Conservation (phyloP, 2,888 invertebrate genomes). For the Chrysotoxum bicinctum region DNA sequence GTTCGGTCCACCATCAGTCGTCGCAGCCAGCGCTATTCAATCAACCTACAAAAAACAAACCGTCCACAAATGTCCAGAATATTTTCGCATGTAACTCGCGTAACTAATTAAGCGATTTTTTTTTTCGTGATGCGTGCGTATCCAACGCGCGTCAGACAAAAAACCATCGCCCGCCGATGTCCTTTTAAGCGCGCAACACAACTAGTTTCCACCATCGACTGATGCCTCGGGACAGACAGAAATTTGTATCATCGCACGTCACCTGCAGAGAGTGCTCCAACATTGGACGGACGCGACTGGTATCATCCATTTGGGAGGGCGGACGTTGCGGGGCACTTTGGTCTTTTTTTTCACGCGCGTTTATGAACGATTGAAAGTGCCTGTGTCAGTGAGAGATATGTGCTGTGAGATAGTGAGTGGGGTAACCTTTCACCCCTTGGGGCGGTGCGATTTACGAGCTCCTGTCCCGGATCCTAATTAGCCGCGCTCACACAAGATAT, state of each 20-base stretch:
- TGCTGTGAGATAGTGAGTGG: slow-evolving; percentile 56
- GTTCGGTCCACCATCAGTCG: slow-evolving; percentile 30
- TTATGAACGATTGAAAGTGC: slow-evolving; percentile 49
- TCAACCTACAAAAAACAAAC: slow-evolving; percentile 28
- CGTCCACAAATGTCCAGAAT: slow-evolving; percentile 61
- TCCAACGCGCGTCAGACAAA: slow-evolving; percentile 10
- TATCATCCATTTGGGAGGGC: background rate
- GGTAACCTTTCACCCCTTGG: slow-evolving; percentile 71
- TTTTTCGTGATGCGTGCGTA: slow-evolving; percentile 40
- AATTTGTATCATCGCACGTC: slow-evolving; percentile 72
- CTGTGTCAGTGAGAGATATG: background rate
- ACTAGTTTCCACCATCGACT: slow-evolving; percentile 56
- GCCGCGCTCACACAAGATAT: slow-evolving; percentile 32
- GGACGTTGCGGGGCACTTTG: background rate
- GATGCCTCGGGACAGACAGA: slow-evolving; percentile 59
- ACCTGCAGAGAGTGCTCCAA: slow-evolving; percentile 52
- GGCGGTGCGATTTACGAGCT: slow-evolving; percentile 70
- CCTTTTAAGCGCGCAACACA: slow-evolving; percentile 61
- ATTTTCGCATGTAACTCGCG: slow-evolving; percentile 78
- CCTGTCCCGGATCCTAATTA: slow-evolving; percentile 64
- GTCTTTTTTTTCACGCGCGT: slow-evolving; percentile 30
- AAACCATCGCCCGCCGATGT: slow-evolving; percentile 55
- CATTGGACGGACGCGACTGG: slow-evolving; percentile 1
- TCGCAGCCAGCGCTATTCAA: slow-evolving; percentile 2
- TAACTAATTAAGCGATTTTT: slow-evolving; percentile 80